Conservation (phyloP, 2,797 vertebrate genomes). For the Denticeps clupeoides region DNA sequence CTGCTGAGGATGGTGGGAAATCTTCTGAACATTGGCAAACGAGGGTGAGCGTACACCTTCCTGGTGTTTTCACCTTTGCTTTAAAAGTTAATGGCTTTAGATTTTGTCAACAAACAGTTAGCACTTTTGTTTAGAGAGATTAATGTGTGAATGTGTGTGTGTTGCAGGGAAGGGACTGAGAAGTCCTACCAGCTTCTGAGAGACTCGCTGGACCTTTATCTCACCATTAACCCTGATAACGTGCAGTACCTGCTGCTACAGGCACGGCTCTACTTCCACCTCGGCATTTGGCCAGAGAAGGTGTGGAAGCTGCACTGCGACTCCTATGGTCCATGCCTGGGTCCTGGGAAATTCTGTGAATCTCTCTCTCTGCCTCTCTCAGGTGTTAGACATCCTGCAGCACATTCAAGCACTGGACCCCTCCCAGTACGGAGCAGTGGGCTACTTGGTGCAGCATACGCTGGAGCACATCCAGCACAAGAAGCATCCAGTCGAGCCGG, state of each 20-base stretch:
- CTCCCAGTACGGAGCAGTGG: conserved; percentile 86
- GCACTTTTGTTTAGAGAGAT: neutral
- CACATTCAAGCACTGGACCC: conserved; percentile 92
- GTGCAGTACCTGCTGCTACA: conserved; percentile 94
- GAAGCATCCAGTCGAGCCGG: conserved; percentile 74
- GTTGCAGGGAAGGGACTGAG: conserved; percentile 82
- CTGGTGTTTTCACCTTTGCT: neutral
- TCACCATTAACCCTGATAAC: conserved; percentile 95
- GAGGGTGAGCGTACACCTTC: conserved; percentile 65
- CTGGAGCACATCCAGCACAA: conserved; percentile 93
- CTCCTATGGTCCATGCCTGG: neutral
- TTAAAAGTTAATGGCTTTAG: too few relatives aligned
- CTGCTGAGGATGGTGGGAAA: conserved; percentile 96
- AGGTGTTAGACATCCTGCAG: conserved; percentile 97
- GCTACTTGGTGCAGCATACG: conserved; percentile 91
- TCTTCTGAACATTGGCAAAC: conserved; percentile 88
- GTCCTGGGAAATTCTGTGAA: neutral
- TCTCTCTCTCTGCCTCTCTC: neutral
- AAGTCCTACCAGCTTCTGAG: conserved; percentile 92
- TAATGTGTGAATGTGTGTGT: conserved; percentile 5
- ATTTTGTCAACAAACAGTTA: too few relatives aligned
- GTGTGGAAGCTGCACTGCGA: too few relatives aligned
- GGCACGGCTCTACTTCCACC: conserved; percentile 91
- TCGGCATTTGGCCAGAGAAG: conserved; percentile 99
- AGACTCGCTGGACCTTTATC: conserved; percentile 91